Base-by-base conservation (phyloP, 2,888 invertebrate species). In the Trissolcus japonicus region DNA sequence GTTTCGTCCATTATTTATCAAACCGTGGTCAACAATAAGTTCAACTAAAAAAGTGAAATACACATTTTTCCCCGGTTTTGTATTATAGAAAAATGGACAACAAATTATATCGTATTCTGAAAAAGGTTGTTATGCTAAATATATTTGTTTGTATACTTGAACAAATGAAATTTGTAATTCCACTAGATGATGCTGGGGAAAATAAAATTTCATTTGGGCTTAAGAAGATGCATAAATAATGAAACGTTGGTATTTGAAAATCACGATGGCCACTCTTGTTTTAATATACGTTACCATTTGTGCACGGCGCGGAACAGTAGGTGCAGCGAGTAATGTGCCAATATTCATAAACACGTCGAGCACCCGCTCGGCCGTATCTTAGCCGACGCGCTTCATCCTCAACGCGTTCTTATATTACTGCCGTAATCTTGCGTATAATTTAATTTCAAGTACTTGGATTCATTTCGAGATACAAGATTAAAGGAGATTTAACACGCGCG, bases 271-370 rank as follows among this genome's bases (percentile, higher is more conserved):
- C 50, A 41, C 40, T 74, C 62, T 57, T 74, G 57, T 74, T 67
- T 67, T 55, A 55, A 73, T 73, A 56, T 51, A 51, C 62, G 63
- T 54, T 43, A 68, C 62, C 57, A 60, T 76, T 59, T 21, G 48
- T 69, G 56, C 17, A 65, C 61, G 62, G 35, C 62, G 56, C 62
- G 35, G 57, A 74, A 80, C 62, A 61, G 72, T 76, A 69, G 72
- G 75, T 62, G 75, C 76, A 75, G 71, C 71, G n/a, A 67, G 79
- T 62, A 68, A 73, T 81, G 73, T 80, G 83, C 84, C 84, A 84
- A 84, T 84, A 84, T 85, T 86, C 86, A 86, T 86, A 86, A 86
- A 86, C 83, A 85, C 82, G 80, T 79, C 80, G 82, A 79, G 65
- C 77, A 77, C 78, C 78, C 67, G 65, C 77, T 77, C 78, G 80